phyloP scores from a whole-genome alignment of 2,888 invertebrate species.

The Labia minor region DNA sequence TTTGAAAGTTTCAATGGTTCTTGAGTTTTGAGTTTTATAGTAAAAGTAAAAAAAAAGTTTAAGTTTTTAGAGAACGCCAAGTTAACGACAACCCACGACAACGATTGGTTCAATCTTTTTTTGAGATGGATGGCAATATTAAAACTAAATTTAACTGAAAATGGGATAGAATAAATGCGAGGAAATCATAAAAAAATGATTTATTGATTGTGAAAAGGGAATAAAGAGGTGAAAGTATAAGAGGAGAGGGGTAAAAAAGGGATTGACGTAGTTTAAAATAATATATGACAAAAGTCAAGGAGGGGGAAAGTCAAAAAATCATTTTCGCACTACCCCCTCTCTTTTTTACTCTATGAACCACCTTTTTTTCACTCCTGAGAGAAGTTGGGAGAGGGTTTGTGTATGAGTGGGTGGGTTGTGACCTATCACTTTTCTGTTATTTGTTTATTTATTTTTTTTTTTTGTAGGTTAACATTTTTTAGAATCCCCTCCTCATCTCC shows the following conservation, averaged over 20 bases:
- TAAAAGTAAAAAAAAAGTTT: too few species aligned
- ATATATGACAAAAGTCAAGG: conserved; percentile 13
- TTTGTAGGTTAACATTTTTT: too few species aligned
- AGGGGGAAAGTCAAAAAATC: too few species aligned
- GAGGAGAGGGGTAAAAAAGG: too few species aligned
- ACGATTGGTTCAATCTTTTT: background rate
- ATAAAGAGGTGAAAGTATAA: background rate
- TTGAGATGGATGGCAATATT: conserved; percentile 4
- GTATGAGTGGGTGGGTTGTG: background rate
- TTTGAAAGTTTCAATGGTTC: too few species aligned
- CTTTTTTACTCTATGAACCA: too few species aligned
- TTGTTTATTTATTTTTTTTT: too few species aligned
- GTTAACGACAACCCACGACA: background rate
- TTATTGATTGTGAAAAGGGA: background rate
- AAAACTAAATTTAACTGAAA: background rate
- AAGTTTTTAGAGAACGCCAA: too few species aligned
- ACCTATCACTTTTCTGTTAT: background rate
- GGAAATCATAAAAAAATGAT: conserved; percentile 8
- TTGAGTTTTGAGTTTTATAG: too few species aligned
- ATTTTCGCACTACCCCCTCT: too few species aligned
- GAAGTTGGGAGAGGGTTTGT: background rate
- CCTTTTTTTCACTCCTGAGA: too few species aligned
- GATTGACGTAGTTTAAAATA: background rate
- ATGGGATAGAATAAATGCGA: background rate
- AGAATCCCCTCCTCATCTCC: too few species aligned